Evolutionary conservation across 1,140 invertebrate genomes (phyloP).

Genomic region (Chironomus tepperi): DNA sequence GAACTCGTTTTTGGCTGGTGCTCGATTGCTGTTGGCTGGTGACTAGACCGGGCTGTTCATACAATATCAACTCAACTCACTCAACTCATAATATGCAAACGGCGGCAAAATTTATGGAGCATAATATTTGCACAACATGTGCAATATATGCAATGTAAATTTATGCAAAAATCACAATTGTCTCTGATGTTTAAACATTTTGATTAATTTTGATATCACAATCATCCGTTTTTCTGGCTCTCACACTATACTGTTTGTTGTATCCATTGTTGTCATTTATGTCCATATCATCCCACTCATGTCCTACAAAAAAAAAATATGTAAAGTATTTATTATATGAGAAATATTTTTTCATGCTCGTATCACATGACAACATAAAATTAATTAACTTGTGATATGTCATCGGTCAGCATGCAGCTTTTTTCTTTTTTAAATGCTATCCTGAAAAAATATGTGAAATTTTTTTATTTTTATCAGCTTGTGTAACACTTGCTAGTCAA

Average conservation of each 20-base stretch:
- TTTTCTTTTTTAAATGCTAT: too few species aligned
- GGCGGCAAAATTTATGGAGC: conserved; percentile 8
- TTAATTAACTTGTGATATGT: too few species aligned
- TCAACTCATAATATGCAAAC: conserved; percentile 6
- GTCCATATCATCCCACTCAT: not conserved
- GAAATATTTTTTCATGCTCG: not conserved
- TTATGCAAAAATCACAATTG: conserved; percentile 18
- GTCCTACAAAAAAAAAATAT: not conserved
- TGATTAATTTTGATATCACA: conserved; percentile 8
- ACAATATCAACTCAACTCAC: not conserved
- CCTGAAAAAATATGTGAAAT: too few species aligned
- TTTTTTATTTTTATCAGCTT: too few species aligned
- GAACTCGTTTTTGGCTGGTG: conserved; percentile 6
- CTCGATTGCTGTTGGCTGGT: not conserved
- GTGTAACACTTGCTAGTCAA: too few species aligned
- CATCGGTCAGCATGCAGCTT: too few species aligned
- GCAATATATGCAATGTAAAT: conserved; percentile 17
- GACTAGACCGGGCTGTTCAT: not conserved
- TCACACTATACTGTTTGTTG: not conserved
- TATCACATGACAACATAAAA: not conserved
- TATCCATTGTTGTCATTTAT: not conserved
- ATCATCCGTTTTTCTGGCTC: not conserved
- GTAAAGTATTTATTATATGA: not conserved
- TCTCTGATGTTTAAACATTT: conserved; percentile 9
- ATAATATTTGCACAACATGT: conserved; percentile 9